These are phyloP conservation scores for Hylomyscus alleni DNA, from an alignment of 2,797 vertebrate species.

Conservation along the genomic window DNA sequence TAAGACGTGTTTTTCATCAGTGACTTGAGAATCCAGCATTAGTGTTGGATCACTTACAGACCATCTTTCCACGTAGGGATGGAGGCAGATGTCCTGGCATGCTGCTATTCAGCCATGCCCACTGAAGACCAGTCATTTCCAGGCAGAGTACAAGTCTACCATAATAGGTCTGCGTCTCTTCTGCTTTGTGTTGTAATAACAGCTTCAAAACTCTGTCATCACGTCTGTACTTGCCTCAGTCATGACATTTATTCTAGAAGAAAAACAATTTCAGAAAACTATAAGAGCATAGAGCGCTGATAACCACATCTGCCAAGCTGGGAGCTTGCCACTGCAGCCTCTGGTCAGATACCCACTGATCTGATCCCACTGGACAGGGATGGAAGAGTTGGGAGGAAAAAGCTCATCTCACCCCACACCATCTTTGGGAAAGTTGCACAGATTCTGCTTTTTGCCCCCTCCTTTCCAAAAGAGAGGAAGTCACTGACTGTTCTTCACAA, in stretches of 20 bases:
- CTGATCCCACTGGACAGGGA: neutral
- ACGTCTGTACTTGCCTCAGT: conserved; percentile 25
- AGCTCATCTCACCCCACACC: neutral
- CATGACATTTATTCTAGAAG: conserved; percentile 37
- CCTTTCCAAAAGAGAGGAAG: conserved; percentile 51
- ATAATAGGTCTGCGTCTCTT: neutral
- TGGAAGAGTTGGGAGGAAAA: neutral
- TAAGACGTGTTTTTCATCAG: conserved; percentile 19
- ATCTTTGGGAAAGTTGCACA: conserved; percentile 71
- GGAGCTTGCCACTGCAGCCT: neutral
- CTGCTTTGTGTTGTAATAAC: neutral
- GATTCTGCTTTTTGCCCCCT: conserved; percentile 7
- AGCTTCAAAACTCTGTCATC: neutral
- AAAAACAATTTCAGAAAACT: conserved; percentile 60
- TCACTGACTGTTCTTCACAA: conserved; percentile 10
- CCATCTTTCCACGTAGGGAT: neutral
- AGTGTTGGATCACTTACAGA: neutral
- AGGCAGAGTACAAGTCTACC: accelerated
- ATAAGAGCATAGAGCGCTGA: neutral
- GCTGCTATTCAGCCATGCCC: neutral
- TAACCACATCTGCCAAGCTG: neutral
- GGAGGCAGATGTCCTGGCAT: neutral
- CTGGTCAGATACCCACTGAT: neutral
- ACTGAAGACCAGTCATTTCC: neutral
- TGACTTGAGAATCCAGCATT: neutral